Percentiles rank a stretch among this genome's conserved stretches.
Conservation (phyloP, 2,113 vertebrate genomes). For the Mormyrus lacerda region DNA sequence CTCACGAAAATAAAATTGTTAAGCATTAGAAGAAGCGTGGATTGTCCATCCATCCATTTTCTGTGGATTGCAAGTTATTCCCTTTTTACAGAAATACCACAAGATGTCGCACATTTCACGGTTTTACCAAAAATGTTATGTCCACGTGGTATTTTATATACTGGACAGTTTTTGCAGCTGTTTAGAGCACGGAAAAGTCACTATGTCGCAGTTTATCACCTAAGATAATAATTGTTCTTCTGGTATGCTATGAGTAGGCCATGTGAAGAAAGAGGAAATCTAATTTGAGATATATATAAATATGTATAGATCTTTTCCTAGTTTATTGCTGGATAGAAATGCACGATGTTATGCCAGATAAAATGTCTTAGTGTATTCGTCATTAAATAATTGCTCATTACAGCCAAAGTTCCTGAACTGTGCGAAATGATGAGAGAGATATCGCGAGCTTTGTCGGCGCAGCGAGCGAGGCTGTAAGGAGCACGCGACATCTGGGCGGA, state of each 20-base stretch:
- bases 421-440: background rate
- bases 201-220: background rate
- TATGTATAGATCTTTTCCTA: background rate
- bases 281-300: background rate
- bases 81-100: background rate
- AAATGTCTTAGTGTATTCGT: background rate
- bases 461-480: background rate
- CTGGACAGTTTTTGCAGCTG: background rate
- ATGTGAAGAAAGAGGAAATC: background rate
- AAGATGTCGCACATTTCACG: background rate
- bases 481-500: conserved; percentile 17
- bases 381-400: background rate
- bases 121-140: background rate
- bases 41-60: background rate
- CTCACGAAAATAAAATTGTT: background rate
- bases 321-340: background rate
- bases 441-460: conserved; percentile 16
- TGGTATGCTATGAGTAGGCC: background rate
- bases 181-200: background rate
- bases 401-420: background rate
- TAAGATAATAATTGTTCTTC: background rate
- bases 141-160: background rate
- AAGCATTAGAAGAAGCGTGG: background rate
- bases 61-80: background rate
- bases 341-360: background rate